A percentile compares a stretch with the other conserved stretches of the same genome.
phyloP scores from a whole-genome alignment of 2,113 vertebrate species.

The Chauna torquata region DNA sequence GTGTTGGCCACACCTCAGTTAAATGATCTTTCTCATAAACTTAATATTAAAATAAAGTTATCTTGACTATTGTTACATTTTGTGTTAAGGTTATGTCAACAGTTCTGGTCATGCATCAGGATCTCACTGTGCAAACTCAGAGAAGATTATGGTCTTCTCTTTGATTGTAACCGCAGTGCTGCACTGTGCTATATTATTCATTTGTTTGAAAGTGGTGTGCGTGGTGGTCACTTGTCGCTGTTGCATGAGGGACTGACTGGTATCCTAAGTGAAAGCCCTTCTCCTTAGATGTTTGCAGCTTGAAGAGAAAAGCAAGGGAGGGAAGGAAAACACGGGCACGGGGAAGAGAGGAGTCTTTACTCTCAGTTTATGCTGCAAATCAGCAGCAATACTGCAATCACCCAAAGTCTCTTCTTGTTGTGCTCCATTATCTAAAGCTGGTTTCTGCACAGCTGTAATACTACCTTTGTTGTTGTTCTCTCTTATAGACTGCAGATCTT shows the following conservation, averaged over 20 bases:
- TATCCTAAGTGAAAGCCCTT: not conserved
- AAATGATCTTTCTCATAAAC: not conserved
- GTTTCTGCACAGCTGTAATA: not conserved
- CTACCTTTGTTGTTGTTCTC: not conserved
- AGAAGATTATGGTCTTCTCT: not conserved
- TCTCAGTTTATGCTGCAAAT: not conserved
- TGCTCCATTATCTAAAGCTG: not conserved
- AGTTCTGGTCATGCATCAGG: not conserved
- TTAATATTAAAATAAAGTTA: not conserved
- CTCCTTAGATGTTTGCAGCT: not conserved
- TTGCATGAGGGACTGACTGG: not conserved
- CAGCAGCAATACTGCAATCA: not conserved
- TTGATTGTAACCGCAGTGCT: not conserved
- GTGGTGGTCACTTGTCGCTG: not conserved
- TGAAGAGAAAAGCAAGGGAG: not conserved
- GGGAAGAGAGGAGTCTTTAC: not conserved
- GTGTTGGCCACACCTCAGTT: not conserved
- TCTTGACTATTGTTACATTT: not conserved
- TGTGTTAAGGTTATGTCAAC: not conserved
- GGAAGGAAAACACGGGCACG: not conserved
- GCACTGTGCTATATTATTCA: not conserved
- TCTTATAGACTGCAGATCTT: slow-evolving; percentile 74
- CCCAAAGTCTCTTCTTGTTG: not conserved
- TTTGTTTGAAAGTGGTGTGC: not conserved
- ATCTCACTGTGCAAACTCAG: not conserved